Evolutionary conservation across 37 sponge, comb jelly and placozoan genomes (phyloP), one percentile per base, ranked within the genome.

Genomic region (Oscarella lobularis): DNA sequence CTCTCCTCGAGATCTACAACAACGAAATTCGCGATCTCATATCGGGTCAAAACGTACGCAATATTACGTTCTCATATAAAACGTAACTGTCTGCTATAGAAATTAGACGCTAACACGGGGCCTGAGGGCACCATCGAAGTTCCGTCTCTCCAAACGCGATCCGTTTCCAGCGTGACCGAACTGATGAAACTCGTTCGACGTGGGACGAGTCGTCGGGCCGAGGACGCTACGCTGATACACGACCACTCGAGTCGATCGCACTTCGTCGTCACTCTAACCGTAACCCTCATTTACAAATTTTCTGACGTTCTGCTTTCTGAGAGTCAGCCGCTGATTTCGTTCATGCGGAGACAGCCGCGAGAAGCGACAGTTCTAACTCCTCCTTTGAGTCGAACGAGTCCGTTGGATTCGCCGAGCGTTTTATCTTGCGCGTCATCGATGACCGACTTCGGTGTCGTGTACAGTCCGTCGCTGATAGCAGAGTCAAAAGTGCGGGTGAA

Each of bases 201-300:
- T 14, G 80, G 84, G 6, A 79, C 83, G 73, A 38, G 73, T 41
- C 76, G 41, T 35, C 78, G 87, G 31, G 83, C 80, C 5, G 77
- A 81, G 27, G 74, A 27, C 0, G 79, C 76, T 38, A 87, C 87
- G 2, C 37, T 48, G 1, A 55, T 87, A n/a, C 83, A 87, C 33
- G 39, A 72, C 2, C 87, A 87, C 77, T 75, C 76, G 39, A 87
- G 87, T 70, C 79, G 87, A 1, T 87, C 87, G 1, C 87, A 87
- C 37, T 78, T 87, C 55, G 76, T 87, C 33, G 81, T 87, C 33
- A 80, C 87, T 38, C 38, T 87, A 55, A 81, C 66, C 67, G 39
- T 86, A 41, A 48, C 60, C 60, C 14, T 20, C 9, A 20, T 48
- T 27, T 48, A 9, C 14, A 48, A 20, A 48, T 9, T 20, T 20